Base-by-base conservation (phyloP, 2,797 vertebrate genomes). In the Emydoidea blandingii region DNA sequence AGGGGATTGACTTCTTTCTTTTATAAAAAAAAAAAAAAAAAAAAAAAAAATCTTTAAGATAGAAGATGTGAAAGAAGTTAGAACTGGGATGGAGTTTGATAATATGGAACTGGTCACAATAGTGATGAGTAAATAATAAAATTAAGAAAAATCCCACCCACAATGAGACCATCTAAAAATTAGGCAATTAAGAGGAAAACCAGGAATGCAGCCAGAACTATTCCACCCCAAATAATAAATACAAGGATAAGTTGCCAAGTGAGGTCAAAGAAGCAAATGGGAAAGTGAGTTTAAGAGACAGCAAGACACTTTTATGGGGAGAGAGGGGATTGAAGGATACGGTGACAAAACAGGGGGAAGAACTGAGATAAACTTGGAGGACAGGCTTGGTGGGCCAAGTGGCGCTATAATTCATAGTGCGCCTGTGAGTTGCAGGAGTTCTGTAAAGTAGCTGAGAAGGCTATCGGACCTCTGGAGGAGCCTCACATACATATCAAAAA, bases 191-290 rank as follows among this genome's bases (percentile, higher is more conserved):
- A 81, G 88, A 94, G 94, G 85, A 97, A 95, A 96, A 90, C 92
- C 93, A 95, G 89, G 93, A 96, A 96, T 93, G 96, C 81, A 91
- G 93, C 93, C 96, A 91, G 96, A 95, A 89, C 84, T 94, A 83
- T 92, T 85, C 95, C 87, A 97, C 96, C 97, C 96, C 96, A 94
- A 97, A 97, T 97, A 96, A 90, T 96, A 95, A 96, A 93, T 87
- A 86, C 53, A 87, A 93, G 97, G 95, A 96, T 97, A 97, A 97
- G 97, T 97, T 97, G 96, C 79, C 59, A 96, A 95, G 93, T 68
- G 80, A 94, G 97, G 97, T 91, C 94, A 96, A 96, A 94, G 94
- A 54, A 96, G 96, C 92, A 95, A 95, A 96, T 92, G 96, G 96
- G 97, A 97, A 96, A 97, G 95, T 88, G 92, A 93, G 91, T 91